Base-by-base conservation (phyloP, 2,888 invertebrate genomes). In the Xanthia togata region DNA sequence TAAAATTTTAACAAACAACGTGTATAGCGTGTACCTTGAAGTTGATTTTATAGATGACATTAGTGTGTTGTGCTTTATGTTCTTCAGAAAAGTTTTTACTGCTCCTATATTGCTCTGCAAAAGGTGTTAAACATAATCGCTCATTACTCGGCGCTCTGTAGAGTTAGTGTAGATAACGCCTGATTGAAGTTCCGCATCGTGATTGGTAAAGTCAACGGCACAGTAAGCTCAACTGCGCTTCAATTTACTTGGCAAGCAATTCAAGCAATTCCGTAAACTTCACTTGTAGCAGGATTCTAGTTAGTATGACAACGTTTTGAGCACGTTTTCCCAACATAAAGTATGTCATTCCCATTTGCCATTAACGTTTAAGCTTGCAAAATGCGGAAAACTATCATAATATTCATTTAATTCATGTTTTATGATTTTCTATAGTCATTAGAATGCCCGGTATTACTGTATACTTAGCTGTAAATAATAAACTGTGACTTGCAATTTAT, bases 131-230 rank as follows among this genome's bases (percentile, higher is more conserved):
- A 23, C 31, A 31, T 63, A 41, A 89, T 87, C 81, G 81, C 84
- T 86, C 78, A 87, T 86, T 85, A 89, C 75, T 47, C 41, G 35
- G 44, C 60, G 57, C 70, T 76, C 65, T 62, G 55, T 68, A 69
- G 60, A 75, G 17, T 63, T 50, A 44, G 50, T 20, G 26, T 71
- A 87, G 87, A 86, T 88, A 87, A 83, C 77, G 80, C 81, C 82
- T 89, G 89, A 91, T 89, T 89, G 88, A 88, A 90, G 88, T 88
- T 84, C 80, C 76, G 71, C 79, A 44, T 80, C 76, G 77, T 81
- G 86, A 89, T 90, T 90, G 87, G 83, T 88, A 83, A 84, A 85
- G 85, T 83, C 83, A 86, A 87, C 78, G 62, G 65, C 47, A 70
- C 62, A 68, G 76, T 85, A 73, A 87, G 83, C 83, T 84, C 74